Conservation (phyloP, 2,113 vertebrate genomes). For the Plecotus auritus region DNA sequence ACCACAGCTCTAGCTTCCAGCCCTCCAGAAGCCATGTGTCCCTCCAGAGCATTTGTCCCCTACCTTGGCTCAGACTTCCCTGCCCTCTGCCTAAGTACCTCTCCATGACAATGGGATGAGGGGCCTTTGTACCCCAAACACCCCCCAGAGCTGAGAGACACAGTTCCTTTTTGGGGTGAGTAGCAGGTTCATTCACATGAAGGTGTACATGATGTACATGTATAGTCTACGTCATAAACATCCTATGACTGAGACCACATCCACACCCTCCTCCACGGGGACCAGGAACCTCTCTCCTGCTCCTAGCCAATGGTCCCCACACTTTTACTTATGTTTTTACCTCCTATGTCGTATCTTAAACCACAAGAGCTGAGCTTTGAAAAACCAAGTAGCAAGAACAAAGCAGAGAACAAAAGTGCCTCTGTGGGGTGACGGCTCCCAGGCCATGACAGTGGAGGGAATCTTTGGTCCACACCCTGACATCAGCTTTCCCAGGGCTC, state of each 20-base stretch:
- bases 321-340: background rate
- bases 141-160: background rate
- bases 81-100: no score
- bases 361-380: fast-evolving
- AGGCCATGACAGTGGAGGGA: background rate
- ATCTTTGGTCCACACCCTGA: background rate
- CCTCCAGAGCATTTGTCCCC: background rate
- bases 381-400: fast-evolving
- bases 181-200: background rate
- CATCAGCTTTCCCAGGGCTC: background rate
- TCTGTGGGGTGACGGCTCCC: background rate
- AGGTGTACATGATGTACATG: no score
- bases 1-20: background rate
- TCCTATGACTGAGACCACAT: background rate
- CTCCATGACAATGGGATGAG: background rate
- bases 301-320: background rate
- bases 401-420: background rate
- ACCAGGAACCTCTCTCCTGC: no score
- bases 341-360: fast-evolving
- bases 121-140: background rate
- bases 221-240: no score
- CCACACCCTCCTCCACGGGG: background rate
- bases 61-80: background rate
- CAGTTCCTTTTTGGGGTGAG: no score
- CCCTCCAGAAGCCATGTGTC: fast-evolving